Base-by-base conservation (phyloP, 2,888 invertebrate genomes). In the Anticlea derivata region DNA sequence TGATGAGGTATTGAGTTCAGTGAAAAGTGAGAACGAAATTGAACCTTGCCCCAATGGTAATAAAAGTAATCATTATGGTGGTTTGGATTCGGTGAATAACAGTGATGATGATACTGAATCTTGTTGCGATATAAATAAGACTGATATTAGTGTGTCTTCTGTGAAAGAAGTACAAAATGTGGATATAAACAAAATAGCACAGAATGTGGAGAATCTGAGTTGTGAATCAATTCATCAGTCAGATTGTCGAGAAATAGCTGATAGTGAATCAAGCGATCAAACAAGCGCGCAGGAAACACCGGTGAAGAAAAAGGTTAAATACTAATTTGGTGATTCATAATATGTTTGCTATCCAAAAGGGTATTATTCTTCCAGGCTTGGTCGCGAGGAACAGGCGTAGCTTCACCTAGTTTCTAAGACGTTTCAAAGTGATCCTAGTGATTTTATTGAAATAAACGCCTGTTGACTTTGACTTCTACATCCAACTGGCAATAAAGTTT, bases 181-280 rank as follows among this genome's bases (percentile, higher is more conserved):
- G 33, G 45, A 8, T 31, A 54, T 27, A 48, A 48, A 22, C 43
- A 56, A 41, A 20, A 47, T 62, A 22, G 55, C 48, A 49, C 61
- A 57, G 45, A 41, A 62, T 49, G 56, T 53, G 33, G 55, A 47
- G 26, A 53, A 45, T 57, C 10, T 55, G 48, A 55, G 35, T 47
- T 60, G 62, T 63, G 67, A 66, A 30, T 65, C 64, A 57, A 65
- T 50, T 55, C 61, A 57, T 62, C 64, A 61, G 45, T 60, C 61
- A 48, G 56, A 50, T 10, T 48, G 38, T 34, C 17, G 4, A 37
- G 43, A 38, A 38, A 53, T 39, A 26, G 10, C 5, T 33, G 50
- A 55, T 34, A 31, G 41, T 31, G 60, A 62, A 29, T 53, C 50
- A 38, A 63, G 55, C 37, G 52, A 54, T 63, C 55, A 59, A 8